Conservation (phyloP, 1,140 invertebrate species). For the Chironomus tepperi region DNA sequence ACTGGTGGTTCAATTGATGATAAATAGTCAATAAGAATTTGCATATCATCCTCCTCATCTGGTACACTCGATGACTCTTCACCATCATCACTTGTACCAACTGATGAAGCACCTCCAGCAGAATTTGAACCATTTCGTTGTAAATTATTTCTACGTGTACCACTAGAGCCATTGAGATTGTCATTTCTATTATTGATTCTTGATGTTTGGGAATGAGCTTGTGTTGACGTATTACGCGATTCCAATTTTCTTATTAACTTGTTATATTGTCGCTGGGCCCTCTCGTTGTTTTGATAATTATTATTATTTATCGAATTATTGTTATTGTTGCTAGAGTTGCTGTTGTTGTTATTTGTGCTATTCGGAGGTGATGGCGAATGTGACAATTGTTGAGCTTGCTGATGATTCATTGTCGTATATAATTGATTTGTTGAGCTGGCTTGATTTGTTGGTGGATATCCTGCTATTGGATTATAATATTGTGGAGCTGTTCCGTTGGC, state of each 20-base stretch:
- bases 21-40: slow-evolving; percentile 56
- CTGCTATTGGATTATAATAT: slow-evolving; percentile 47
- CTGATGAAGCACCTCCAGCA: slow-evolving; percentile 48
- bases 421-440: slow-evolving; percentile 33
- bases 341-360: not conserved
- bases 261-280: slow-evolving; percentile 61
- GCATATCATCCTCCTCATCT: slow-evolving; percentile 57
- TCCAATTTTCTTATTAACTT: slow-evolving; percentile 67
- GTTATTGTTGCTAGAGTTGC: not conserved
- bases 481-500: slow-evolving; percentile 46
- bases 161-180: slow-evolving; percentile 2
- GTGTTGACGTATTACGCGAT: slow-evolving; percentile 30
- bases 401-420: slow-evolving; percentile 29
- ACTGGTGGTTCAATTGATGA: slow-evolving; percentile 64
- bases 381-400: slow-evolving; percentile 44
- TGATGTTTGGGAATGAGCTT: slow-evolving; percentile 49
- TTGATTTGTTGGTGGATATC: slow-evolving; percentile 43
- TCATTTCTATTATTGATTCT: slow-evolving; percentile 42
- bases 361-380: slow-evolving; percentile 43
- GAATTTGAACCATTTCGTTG: slow-evolving; percentile 32
- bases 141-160: not conserved
- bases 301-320: not conserved
- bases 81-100: slow-evolving; percentile 57
- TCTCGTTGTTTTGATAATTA: slow-evolving; percentile 62
- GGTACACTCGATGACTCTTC: slow-evolving; percentile 59